Conservation (phyloP, 2,113 vertebrate species). For the Halcyon malimbica region DNA sequence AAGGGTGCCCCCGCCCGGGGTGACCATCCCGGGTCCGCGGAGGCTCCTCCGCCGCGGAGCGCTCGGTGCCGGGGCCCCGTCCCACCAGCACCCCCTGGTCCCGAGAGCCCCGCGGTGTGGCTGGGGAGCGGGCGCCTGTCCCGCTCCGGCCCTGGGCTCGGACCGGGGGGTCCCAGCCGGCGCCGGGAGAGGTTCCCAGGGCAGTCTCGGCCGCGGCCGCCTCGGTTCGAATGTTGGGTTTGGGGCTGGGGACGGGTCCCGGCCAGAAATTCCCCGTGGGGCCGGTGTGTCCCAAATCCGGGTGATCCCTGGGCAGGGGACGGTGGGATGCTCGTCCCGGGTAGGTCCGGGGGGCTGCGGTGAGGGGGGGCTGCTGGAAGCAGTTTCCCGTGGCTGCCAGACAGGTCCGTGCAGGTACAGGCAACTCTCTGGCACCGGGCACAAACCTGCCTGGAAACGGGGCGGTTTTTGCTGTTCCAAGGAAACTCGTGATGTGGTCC, state of each 20-base stretch:
- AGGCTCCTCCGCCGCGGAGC: neutral
- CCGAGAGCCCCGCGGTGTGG: neutral
- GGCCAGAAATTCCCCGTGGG: neutral
- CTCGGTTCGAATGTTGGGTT: neutral
- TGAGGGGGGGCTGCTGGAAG: neutral
- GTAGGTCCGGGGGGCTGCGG: neutral
- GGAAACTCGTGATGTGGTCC: fast-evolving
- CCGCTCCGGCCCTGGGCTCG: neutral
- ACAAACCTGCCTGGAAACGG: neutral
- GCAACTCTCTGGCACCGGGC: neutral
- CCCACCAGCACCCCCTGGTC: neutral
- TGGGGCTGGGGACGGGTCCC: neutral
- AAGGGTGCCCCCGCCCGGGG: neutral
- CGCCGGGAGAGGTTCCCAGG: neutral
- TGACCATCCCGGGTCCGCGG: too few species aligned
- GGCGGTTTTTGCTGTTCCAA: too few species aligned
- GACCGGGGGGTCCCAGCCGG: neutral
- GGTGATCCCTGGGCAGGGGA: neutral
- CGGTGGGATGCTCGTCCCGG: neutral
- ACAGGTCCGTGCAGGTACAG: neutral
- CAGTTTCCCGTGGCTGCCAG: neutral
- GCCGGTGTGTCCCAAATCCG: neutral
- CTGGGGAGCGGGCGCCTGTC: neutral
- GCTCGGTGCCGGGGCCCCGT: neutral
- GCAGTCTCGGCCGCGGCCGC: neutral